phyloP scores from a whole-genome alignment of 2,888 invertebrate species.

The Criorhina ranunculi region DNA sequence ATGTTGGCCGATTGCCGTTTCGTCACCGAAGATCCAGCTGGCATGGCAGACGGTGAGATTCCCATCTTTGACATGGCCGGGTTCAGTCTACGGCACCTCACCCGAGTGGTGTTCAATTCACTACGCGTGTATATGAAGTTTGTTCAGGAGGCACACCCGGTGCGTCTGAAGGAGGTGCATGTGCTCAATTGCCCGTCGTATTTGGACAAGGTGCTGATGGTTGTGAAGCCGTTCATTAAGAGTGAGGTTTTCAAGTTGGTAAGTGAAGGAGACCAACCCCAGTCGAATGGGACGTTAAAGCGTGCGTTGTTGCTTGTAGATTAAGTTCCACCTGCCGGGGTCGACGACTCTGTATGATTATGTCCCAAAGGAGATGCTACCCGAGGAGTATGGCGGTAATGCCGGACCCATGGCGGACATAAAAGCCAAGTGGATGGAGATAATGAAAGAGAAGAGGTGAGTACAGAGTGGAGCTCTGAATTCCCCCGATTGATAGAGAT shows the following conservation, averaged over 20 bases:
- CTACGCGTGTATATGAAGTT: constrained; percentile 90
- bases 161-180: constrained; percentile 88
- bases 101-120: constrained; percentile 87
- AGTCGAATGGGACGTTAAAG: too few species aligned
- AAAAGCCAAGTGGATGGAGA: constrained; percentile 87
- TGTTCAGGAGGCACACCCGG: constrained; percentile 90
- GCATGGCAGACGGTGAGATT: constrained; percentile 88
- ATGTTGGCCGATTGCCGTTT: constrained; percentile 90
- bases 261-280: constrained; percentile 79
- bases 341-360: constrained; percentile 88
- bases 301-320: constrained; percentile 84
- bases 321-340: constrained; percentile 89
- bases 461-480: constrained; percentile 82
- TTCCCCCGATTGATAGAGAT: neutral
- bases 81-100: constrained; percentile 87
- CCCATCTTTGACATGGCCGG: constrained; percentile 90
- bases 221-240: constrained; percentile 89
- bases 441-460: constrained; percentile 87
- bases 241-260: constrained; percentile 89
- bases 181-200: constrained; percentile 88
- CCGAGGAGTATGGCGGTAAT: constrained; percentile 89
- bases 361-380: constrained; percentile 88
- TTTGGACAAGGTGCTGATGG: constrained; percentile 87
- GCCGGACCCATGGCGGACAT: constrained; percentile 87
- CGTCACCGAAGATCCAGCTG: constrained; percentile 84